Evolutionary conservation across 2,797 vertebrate species (phyloP), one percentile per base, ranked within the genome.

Genomic region (Enteromius viviparus): DNA sequence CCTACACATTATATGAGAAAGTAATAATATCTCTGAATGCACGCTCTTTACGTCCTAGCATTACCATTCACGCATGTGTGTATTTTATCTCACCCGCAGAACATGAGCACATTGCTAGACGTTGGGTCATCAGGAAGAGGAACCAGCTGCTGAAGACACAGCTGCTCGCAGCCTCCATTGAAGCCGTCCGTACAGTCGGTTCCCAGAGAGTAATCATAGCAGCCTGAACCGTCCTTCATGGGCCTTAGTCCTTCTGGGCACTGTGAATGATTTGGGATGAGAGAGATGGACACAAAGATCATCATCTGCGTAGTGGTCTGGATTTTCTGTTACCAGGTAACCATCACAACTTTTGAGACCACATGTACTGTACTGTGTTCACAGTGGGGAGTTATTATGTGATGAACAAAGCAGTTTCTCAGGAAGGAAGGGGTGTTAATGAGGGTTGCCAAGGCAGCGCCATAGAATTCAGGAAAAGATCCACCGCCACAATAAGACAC

Each of bases 161-260:
- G 95, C 93, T 99, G 98, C 92, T 99, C 98, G 0, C 98, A 99
- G 88, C 98, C 98, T 0, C 98, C 98, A 0, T 99, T 99, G 93
- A 98, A 98, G 87, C 98, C 98, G 3, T 99, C 98, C 0, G 97
- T 98, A 91, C 98, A 99, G 93, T 99, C 98, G 0, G 98, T 98
- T 83, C 98, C 98, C 91, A 96, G 96, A 82, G 97, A 96, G 93
- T 96, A 97, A 92, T 99, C 97, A 23, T 97, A 99, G 95, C 98
- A 99, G 86, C 98, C 98, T 0, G 97, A 98, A 83, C 96, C 97
- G 0, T 99, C 98, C 92, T 98, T 99, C 97, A 99, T 98, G 81
- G 98, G 97, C 82, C 94, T 95, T 89, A 99, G 93, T 71, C 97
- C 97, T 90, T 95, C 96, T 0, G 98, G 98, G 90, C 98, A 99